Percentiles rank a stretch among this genome's conserved stretches.
These are phyloP conservation scores for Linnaemya tessellans DNA, from an alignment of 2,888 invertebrate species.

Conservation along the genomic window DNA sequence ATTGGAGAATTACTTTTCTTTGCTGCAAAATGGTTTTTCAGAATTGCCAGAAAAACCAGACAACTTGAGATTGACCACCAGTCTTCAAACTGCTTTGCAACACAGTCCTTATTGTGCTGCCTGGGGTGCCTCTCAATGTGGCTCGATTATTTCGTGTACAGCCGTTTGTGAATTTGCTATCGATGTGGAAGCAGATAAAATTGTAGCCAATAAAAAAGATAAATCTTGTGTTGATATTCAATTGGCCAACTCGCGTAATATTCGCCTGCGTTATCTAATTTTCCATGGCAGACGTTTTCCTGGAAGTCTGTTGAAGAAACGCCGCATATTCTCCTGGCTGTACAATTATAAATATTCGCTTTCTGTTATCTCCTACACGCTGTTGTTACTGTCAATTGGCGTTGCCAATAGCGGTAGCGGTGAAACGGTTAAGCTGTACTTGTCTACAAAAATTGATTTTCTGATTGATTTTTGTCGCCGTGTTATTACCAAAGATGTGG, in stretches of 20 bases:
- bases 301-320: conserved; percentile 61
- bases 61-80: conserved; percentile 90
- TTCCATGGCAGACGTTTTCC: conserved; percentile 85
- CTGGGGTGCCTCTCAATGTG: conserved; percentile 90
- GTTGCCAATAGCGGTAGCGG: conserved; percentile 86
- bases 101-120: conserved; percentile 89
- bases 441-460: conserved; percentile 53
- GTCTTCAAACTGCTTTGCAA: conserved; percentile 88
- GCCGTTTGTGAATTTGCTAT: conserved; percentile 92
- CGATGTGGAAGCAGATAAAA: conserved; percentile 84
- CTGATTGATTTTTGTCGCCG: conserved; percentile 66
- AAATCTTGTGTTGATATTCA: conserved; percentile 50
- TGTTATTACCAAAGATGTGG: conserved; percentile 1
- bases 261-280: conserved; percentile 89
- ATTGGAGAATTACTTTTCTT: conserved; percentile 92
- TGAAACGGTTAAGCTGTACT: conserved; percentile 57
- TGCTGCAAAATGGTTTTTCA: conserved; percentile 90
- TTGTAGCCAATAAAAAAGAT: conserved; percentile 42
- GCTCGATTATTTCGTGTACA: conserved; percentile 89
- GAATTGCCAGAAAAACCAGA: conserved; percentile 85
- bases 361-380: conserved; percentile 86
- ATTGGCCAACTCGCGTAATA: conserved; percentile 85
- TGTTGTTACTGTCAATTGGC: conserved; percentile 87
- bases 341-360: conserved; percentile 86
- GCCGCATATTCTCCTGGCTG: conserved; percentile 84